Conservation (phyloP, 2,113 vertebrate species). For the Monopterus albus region DNA sequence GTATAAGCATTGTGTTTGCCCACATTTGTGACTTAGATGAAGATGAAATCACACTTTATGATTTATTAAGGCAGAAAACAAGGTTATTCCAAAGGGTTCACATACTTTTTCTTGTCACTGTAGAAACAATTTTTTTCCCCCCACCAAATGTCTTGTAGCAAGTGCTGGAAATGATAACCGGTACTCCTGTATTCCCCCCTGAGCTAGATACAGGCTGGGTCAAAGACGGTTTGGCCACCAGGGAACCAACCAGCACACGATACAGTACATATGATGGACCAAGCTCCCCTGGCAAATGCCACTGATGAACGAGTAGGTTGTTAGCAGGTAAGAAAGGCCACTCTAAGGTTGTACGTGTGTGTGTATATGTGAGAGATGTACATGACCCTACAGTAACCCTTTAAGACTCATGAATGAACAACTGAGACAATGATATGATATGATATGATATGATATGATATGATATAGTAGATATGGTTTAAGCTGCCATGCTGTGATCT, state of each 20-base stretch:
- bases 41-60: too few relatives aligned
- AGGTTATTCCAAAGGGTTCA: too few relatives aligned
- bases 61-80: too few relatives aligned
- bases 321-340: constrained; percentile 33
- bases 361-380: constrained; percentile 6
- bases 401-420: constrained; percentile 3
- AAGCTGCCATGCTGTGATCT: constrained; percentile 49
- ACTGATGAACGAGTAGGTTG: constrained; percentile 17
- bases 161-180: constrained; percentile 50
- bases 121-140: constrained; percentile 41
- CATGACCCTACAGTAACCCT: neutral
- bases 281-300: constrained; percentile 25
- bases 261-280: constrained; percentile 33
- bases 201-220: constrained; percentile 42
- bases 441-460: constrained; percentile 48
- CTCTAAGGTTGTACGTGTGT: constrained; percentile 4
- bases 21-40: too few relatives aligned
- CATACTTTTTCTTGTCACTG: too few relatives aligned
- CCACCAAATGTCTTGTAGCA: constrained; percentile 17
- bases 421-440: constrained; percentile 41
- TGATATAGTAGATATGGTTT: constrained; percentile 32
- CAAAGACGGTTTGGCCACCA: constrained; percentile 53
- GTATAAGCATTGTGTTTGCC: too few relatives aligned
- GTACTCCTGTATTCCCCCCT: constrained; percentile 20
- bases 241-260: constrained; percentile 17